Conservation (phyloP, 2,113 vertebrate genomes). For the Strix aluco region DNA sequence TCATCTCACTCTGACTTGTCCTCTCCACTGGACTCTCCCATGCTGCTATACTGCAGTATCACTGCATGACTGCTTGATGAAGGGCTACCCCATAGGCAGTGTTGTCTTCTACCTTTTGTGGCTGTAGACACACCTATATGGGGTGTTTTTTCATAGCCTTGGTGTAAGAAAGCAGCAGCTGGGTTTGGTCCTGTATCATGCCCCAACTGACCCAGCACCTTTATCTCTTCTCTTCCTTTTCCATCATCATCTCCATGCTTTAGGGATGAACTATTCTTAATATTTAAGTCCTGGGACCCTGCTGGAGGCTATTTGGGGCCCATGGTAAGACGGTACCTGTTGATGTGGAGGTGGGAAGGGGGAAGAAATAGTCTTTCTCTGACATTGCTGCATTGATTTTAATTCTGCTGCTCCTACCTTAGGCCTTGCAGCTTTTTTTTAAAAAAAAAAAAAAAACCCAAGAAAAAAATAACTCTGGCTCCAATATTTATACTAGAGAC, state of each 20-base stretch:
- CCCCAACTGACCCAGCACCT: neutral
- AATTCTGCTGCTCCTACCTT: neutral
- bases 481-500: neutral
- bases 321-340: neutral
- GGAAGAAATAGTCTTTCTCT: neutral
- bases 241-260: neutral
- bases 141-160: neutral
- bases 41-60: neutral
- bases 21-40: neutral
- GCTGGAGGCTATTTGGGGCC: neutral
- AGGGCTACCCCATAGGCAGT: neutral
- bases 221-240: neutral
- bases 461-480: neutral
- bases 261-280: neutral
- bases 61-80: neutral
- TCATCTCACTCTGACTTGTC: accelerated
- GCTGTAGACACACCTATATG: no score
- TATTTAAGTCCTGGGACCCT: neutral
- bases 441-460: neutral
- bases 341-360: neutral
- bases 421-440: neutral
- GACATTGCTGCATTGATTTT: neutral
- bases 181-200: neutral
- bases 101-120: neutral
- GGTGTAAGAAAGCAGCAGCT: neutral